These are phyloP conservation scores for Colletes gigas DNA, from an alignment of 1,140 invertebrate species.

Conservation along the genomic window DNA sequence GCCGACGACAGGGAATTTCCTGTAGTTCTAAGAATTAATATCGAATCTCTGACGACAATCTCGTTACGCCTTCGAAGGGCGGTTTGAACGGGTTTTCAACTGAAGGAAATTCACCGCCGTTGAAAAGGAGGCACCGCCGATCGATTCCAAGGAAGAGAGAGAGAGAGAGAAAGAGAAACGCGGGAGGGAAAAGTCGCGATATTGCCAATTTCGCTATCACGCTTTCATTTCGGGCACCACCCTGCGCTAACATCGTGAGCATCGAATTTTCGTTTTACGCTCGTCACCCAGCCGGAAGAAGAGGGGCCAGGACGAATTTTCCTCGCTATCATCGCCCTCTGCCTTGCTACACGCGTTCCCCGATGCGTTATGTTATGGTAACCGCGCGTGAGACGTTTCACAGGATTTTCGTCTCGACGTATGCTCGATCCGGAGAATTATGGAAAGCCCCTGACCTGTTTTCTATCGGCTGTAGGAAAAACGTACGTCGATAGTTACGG, in stretches of 20 bases:
- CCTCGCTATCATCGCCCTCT: conserved; percentile 28
- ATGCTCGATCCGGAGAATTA: conserved; percentile 14
- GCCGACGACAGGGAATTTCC: neutral
- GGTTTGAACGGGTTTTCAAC: neutral
- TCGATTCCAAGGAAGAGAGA: conserved; percentile 51
- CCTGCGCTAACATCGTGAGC: conserved; percentile 57
- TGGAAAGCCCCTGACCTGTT: conserved; percentile 28
- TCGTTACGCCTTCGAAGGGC: conserved; percentile 6
- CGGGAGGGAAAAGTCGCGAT: conserved; percentile 55
- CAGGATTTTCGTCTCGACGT: conserved; percentile 17
- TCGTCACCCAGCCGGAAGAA: neutral
- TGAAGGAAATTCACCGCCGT: conserved; percentile 26
- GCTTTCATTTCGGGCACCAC: conserved; percentile 54
- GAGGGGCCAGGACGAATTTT: conserved; percentile 49
- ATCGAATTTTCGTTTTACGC: conserved; percentile 57
- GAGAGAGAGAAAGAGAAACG: conserved; percentile 23
- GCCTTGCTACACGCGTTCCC: conserved; percentile 27
- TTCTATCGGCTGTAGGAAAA: neutral
- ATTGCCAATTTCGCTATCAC: conserved; percentile 66
- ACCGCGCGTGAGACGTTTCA: conserved; percentile 28
- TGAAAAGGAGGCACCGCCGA: neutral
- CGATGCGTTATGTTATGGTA: conserved; percentile 40
- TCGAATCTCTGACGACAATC: conserved; percentile 7
- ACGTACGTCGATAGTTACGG: neutral
- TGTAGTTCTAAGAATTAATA: conserved; percentile 13